Evolutionary conservation across 2,113 vertebrate species (phyloP).

Genomic region (Bambusicola thoracicus): DNA sequence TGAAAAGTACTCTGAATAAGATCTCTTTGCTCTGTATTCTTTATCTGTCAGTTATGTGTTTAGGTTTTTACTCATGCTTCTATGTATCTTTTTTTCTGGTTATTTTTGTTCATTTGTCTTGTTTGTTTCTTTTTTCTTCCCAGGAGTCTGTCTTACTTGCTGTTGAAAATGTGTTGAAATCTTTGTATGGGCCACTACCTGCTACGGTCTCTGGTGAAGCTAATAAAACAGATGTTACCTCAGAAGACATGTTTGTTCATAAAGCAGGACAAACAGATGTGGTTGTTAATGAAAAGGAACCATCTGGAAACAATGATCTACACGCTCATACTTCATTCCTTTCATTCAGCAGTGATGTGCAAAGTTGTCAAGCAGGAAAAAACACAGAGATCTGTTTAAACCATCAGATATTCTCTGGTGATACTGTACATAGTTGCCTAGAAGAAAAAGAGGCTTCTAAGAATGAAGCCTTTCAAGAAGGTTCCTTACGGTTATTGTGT

Average conservation of each 20-base stretch:
- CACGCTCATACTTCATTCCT: slow-evolving; percentile 62
- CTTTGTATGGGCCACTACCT: slow-evolving; percentile 85
- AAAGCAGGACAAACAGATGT: slow-evolving; percentile 76
- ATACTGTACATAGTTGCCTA: slow-evolving; percentile 19
- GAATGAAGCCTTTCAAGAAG: slow-evolving; percentile 39
- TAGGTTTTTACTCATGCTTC: background rate
- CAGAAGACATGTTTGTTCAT: slow-evolving; percentile 66
- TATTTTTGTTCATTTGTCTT: background rate
- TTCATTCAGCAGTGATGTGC: slow-evolving; percentile 66
- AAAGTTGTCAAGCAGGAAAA: slow-evolving; percentile 66
- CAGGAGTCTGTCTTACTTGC: slow-evolving; percentile 89
- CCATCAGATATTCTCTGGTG: slow-evolving; percentile 37
- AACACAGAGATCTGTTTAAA: slow-evolving; percentile 66
- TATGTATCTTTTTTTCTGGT: background rate
- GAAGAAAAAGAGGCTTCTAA: slow-evolving; percentile 43
- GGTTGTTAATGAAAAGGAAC: slow-evolving; percentile 59
- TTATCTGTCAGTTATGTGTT: background rate
- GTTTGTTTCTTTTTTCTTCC: background rate
- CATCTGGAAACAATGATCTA: slow-evolving; percentile 70
- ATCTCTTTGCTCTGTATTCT: background rate
- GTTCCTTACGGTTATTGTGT: slow-evolving; percentile 61
- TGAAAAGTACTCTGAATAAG: background rate
- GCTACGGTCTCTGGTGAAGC: slow-evolving; percentile 62
- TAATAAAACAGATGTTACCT: slow-evolving; percentile 73
- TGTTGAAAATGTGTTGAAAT: slow-evolving; percentile 89